A percentile compares a stretch with the other conserved stretches of the same genome.
Conservation (phyloP, 2,797 vertebrate genomes). For the Gymnocypris eckloni region DNA sequence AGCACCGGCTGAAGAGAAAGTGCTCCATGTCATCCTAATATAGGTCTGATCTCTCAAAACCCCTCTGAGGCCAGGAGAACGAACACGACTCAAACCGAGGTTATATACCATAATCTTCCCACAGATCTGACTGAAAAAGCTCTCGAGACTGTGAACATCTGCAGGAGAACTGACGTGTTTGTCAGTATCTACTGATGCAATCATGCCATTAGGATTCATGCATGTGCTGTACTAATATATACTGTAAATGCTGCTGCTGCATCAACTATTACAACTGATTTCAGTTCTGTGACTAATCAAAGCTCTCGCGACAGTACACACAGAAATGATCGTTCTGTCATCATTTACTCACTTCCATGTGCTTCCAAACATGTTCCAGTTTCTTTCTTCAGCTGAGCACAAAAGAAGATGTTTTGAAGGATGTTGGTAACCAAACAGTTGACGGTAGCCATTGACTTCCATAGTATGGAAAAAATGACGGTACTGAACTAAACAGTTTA, state of each 20-base stretch:
- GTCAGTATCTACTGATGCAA: conserved; percentile 30
- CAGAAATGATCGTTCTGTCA: background rate
- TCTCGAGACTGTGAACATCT: background rate
- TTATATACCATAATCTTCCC: background rate
- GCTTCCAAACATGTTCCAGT: background rate
- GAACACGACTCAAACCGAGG: background rate
- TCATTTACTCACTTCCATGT: background rate
- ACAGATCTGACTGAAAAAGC: background rate
- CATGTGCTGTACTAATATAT: conserved; percentile 10
- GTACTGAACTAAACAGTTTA: background rate
- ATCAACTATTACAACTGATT: background rate
- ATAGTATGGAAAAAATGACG: background rate
- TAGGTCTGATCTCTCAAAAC: background rate
- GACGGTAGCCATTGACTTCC: background rate
- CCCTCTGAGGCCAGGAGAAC: background rate
- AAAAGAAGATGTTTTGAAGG: background rate
- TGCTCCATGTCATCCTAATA: background rate
- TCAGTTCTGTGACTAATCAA: background rate
- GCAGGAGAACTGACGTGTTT: background rate
- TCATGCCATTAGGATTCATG: background rate
- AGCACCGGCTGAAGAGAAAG: background rate
- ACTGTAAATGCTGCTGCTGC: conserved; percentile 24
- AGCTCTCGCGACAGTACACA: background rate
- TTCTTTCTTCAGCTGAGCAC: background rate
- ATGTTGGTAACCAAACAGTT: background rate